These are phyloP conservation scores for Peromyscus eremicus DNA, from an alignment of 2,797 vertebrate genomes.

Conservation along the genomic window DNA sequence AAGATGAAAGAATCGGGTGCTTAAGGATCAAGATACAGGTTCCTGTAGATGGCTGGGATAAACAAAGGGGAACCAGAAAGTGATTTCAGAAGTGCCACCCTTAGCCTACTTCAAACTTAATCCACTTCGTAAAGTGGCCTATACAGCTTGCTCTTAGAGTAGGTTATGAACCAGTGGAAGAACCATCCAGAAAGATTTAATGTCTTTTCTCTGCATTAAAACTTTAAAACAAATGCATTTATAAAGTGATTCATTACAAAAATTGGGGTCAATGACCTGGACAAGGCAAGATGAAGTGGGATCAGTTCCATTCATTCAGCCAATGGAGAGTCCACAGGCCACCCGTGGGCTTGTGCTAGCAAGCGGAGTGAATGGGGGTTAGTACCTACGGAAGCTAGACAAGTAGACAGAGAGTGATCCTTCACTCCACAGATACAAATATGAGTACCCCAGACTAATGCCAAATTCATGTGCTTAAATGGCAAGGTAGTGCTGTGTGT, in stretches of 20 bases:
- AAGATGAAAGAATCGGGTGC: background rate
- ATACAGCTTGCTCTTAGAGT: background rate
- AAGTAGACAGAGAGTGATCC: background rate
- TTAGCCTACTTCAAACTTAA: background rate
- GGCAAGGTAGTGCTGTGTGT: background rate
- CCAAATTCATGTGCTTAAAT: background rate
- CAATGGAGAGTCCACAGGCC: background rate
- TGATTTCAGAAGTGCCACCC: background rate
- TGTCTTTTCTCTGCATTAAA: constrained; percentile 5
- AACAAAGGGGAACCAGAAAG: background rate
- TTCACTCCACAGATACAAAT: rapidly evolving
- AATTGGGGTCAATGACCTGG: constrained; percentile 40
- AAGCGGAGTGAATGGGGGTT: background rate
- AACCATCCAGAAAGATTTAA: background rate
- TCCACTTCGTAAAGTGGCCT: background rate
- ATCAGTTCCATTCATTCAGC: constrained; percentile 34
- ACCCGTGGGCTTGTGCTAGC: background rate
- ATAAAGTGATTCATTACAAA: constrained; percentile 65
- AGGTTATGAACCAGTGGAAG: background rate
- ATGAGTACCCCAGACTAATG: background rate
- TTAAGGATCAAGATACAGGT: background rate
- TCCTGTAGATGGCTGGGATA: background rate
- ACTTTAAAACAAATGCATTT: constrained; percentile 51
- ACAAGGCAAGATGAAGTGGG: constrained; percentile 26
- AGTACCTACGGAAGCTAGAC: background rate